phyloP scores from a whole-genome alignment of 2,113 vertebrate genomes.

The Gopherus evgoodei region DNA sequence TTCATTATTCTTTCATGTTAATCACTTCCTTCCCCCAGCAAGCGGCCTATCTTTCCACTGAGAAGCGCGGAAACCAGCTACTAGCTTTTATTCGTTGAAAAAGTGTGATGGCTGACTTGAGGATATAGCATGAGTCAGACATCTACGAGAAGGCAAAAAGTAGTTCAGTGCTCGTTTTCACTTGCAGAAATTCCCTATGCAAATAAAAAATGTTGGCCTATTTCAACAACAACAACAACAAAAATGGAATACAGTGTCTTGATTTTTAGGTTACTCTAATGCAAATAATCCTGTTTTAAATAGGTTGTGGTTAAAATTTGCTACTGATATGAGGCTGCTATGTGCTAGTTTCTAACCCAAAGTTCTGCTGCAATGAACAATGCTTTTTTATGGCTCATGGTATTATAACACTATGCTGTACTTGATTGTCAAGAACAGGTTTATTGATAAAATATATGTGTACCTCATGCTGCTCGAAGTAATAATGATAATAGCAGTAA shows the following conservation, averaged over 20 bases:
- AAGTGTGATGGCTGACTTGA: not conserved
- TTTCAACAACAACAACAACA: not conserved
- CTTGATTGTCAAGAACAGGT: not conserved
- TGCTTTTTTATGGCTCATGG: not conserved
- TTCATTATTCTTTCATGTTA: not conserved
- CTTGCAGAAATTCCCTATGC: not conserved
- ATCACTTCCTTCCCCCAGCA: not conserved
- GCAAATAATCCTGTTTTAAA: constrained; percentile 1
- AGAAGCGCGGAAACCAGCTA: not conserved
- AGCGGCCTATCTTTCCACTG: not conserved
- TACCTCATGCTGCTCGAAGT: not conserved
- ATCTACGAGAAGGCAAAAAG: not conserved
- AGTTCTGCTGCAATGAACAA: not conserved
- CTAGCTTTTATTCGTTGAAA: not conserved
- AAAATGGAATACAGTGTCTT: not conserved
- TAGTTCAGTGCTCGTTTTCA: not conserved
- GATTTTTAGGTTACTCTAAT: not conserved
- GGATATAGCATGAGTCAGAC: not conserved
- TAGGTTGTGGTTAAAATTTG: not conserved
- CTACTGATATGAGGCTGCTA: not conserved
- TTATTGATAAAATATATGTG: constrained; percentile 4
- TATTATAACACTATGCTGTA: not conserved
- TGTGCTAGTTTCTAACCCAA: not conserved
- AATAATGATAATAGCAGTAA: constrained; percentile 18
- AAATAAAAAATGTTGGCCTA: not conserved